Conservation (phyloP, 2,797 vertebrate species). For the Eulemur rubriventer region DNA sequence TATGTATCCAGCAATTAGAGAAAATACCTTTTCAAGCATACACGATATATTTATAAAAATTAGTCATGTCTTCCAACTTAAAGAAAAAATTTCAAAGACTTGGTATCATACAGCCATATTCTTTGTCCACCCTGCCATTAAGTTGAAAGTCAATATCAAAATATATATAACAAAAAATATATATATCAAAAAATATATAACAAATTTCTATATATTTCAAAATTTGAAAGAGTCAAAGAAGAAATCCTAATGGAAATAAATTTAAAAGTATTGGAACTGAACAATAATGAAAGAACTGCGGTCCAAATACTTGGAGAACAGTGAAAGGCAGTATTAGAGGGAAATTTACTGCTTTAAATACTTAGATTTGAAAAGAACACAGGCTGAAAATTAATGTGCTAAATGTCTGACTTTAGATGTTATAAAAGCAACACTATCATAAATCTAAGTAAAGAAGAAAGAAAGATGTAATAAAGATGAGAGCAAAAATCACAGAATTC, state of each 20-base stretch:
- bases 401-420: background rate
- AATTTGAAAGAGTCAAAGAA: background rate
- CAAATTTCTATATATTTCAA: background rate
- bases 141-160: background rate
- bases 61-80: background rate
- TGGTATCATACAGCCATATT: background rate
- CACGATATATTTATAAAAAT: background rate
- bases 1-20: background rate
- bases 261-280: background rate
- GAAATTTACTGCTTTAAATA: background rate
- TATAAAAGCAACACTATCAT: background rate
- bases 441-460: background rate
- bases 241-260: slow-evolving; percentile 23
- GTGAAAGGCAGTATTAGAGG: background rate
- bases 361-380: background rate
- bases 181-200: background rate
- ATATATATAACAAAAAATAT: background rate
- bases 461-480: background rate
- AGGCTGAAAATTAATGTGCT: background rate
- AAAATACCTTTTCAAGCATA: background rate
- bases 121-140: background rate
- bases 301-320: background rate
- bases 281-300: background rate
- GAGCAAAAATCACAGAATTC: background rate
- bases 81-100: background rate